Base-by-base conservation (phyloP, 2,888 invertebrate species). In the Lasioglossum villosulum region DNA sequence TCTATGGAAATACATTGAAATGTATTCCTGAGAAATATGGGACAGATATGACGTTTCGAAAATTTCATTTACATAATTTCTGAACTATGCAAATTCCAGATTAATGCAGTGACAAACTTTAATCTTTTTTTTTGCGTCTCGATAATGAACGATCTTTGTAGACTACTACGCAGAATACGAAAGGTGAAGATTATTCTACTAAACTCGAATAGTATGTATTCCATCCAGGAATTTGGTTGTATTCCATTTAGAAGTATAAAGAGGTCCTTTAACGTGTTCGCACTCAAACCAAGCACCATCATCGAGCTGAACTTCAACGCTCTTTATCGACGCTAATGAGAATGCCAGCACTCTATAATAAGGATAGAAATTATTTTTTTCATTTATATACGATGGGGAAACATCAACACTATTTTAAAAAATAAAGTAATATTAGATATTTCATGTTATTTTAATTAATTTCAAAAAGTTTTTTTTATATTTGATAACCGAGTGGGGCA, bases 211-310 rank as follows among this genome's bases (percentile, higher is more conserved):
- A 83, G 95, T 93, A 95, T 98, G 97, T 82, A 98, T 90, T 52
- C 98, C 98, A 86, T 90, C 93, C 45, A 90, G 91, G 94, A 97
- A 98, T 59, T 96, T 93, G 37, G 95, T 91, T n/a, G 98, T 97
- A 92, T 97, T 95, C 98, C 98, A 99, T 84, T 95, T 94, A 34
- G 96, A 95, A 6, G 97, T 97, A 95, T 97, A 98, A 52, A 99
- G 95, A 14, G 98, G 97, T 48, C 97, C 97, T 90, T 96, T 95
- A 12, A 96, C 95, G 85, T 96, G 94, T 84, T 94, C 95, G 93
- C 98, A 97, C 75, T 95, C 93, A 86, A 95, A 94, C 98, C 98
- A 98, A 83, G 95, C 95, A 71, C 95, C 96, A 87, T 96, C 95
- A 93, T 98, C 96, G 91, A 98, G 96, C 90, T 96, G 96, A 72